Conservation (phyloP, 1,140 invertebrate species). For the Notospermus geniculatus region DNA sequence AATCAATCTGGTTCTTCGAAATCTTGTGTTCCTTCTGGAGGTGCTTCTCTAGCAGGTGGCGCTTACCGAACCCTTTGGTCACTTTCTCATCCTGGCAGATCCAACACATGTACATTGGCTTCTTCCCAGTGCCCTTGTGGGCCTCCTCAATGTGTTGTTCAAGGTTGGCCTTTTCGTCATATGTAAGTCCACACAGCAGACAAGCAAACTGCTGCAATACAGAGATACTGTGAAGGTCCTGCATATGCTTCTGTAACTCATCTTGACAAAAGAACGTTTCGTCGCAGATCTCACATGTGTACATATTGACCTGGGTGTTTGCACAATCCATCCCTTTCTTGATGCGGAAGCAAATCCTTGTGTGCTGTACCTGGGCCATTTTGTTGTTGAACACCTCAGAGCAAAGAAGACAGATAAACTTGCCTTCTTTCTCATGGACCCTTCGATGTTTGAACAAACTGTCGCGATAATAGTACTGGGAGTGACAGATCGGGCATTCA, state of each 20-base stretch:
- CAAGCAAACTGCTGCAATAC: slow-evolving; percentile 29
- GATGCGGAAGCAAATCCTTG: slow-evolving; percentile 11
- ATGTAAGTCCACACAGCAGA: slow-evolving; percentile 44
- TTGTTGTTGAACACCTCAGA: slow-evolving; percentile 10
- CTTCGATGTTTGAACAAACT: slow-evolving; percentile 8
- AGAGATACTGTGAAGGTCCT: slow-evolving; percentile 21
- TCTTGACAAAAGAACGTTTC: slow-evolving; percentile 22
- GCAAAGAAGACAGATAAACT: slow-evolving; percentile 15
- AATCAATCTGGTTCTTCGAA: slow-evolving; percentile 24
- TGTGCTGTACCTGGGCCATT: background rate
- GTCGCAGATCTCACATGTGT: slow-evolving; percentile 27
- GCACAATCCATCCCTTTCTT: background rate
- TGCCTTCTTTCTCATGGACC: background rate
- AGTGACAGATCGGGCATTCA: slow-evolving; percentile 8
- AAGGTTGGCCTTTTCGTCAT: slow-evolving; percentile 31
- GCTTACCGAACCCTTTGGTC: slow-evolving; percentile 27
- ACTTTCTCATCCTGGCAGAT: slow-evolving; percentile 35
- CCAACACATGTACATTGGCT: slow-evolving; percentile 29
- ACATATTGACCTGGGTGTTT: slow-evolving; percentile 9
- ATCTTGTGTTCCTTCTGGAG: slow-evolving; percentile 33
- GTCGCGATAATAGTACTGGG: background rate
- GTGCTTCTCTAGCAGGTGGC: slow-evolving; percentile 35
- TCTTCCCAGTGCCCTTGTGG: slow-evolving; percentile 32
- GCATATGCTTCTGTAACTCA: slow-evolving; percentile 27
- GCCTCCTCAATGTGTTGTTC: slow-evolving; percentile 32